Evolutionary conservation across 2,797 vertebrate species (phyloP).

Genomic region (Pipistrellus nathusii): DNA sequence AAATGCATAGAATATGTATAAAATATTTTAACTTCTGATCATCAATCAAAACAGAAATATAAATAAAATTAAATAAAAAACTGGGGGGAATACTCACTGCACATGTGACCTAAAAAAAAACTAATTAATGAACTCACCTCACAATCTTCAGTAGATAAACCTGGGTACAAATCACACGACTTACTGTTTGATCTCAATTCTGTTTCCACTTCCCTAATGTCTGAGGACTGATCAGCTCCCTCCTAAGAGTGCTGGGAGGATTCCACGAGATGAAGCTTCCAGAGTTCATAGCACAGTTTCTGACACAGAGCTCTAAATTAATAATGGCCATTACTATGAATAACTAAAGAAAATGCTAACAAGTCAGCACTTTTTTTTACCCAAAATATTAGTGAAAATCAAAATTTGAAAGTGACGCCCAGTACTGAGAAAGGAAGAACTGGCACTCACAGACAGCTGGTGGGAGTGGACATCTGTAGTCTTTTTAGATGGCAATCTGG

Average conservation of each 20-base stretch:
- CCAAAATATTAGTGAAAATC: constrained; percentile 35
- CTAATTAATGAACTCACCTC: neutral
- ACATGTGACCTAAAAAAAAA: neutral
- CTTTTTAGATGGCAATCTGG: neutral
- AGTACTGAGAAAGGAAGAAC: neutral
- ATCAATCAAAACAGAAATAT: neutral
- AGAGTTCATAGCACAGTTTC: neutral
- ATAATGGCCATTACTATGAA: neutral
- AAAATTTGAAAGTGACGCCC: neutral
- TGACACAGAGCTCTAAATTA: neutral
- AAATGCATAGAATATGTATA: neutral
- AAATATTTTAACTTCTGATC: neutral
- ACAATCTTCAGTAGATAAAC: neutral
- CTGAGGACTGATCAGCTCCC: neutral
- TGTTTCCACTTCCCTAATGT: neutral
- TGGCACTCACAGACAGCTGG: neutral
- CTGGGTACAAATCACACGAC: neutral
- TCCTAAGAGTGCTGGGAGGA: neutral
- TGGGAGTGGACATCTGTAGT: neutral
- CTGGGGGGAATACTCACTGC: accelerated
- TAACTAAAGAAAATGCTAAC: neutral
- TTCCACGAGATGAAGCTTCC: neutral
- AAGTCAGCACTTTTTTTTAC: constrained; percentile 23
- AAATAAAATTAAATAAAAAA: constrained; percentile 1
- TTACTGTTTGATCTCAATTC: neutral